Base-by-base conservation (phyloP, 2,113 vertebrate species). In the Merops nubicus region DNA sequence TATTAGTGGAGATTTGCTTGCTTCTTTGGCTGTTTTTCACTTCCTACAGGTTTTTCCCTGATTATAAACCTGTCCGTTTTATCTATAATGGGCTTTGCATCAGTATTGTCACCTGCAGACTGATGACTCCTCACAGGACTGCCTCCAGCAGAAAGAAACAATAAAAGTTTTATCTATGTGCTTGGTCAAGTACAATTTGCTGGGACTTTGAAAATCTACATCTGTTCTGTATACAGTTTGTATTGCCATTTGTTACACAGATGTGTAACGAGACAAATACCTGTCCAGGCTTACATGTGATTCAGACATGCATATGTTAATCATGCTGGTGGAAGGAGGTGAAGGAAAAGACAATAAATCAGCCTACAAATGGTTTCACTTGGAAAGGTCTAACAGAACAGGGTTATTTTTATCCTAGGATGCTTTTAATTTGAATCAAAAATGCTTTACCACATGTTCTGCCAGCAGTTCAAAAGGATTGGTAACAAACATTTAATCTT, bases 391-490 rank as follows among this genome's bases (percentile, higher is more conserved):
- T 98, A 97, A 97, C 85, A 98, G 97, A 98, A 96, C 96, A 97
- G 97, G 85, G 98, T 97, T 98, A 98, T 98, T 98, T 98, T 98
- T 98, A 98, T 98, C 98, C 96, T 96, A 98, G 98, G 98, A 98
- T 98, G 98, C 98, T 98, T 98, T 98, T 98, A 98, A 98, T 98
- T 98, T 98, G 97, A 98, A 97, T 98, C 91, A 98, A 98, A 98
- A 98, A 98, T 98, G 97, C 98, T 98, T 98, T 98, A 98, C 98
- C 98, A 98, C 97, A 98, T 98, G 98, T 98, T 98, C 98, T 97
- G 97, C 98, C 98, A 98, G 97, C 96, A 98, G 98, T 98, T 98
- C 98, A 98, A 98, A 98, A 98, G 98, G 96, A 98, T 74, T 97
- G 98, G 98, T 98, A 98, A 98, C 98, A 98, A 98, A 98, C 98